Conservation (phyloP, 2,888 invertebrate genomes). For the Agelastica alni region DNA sequence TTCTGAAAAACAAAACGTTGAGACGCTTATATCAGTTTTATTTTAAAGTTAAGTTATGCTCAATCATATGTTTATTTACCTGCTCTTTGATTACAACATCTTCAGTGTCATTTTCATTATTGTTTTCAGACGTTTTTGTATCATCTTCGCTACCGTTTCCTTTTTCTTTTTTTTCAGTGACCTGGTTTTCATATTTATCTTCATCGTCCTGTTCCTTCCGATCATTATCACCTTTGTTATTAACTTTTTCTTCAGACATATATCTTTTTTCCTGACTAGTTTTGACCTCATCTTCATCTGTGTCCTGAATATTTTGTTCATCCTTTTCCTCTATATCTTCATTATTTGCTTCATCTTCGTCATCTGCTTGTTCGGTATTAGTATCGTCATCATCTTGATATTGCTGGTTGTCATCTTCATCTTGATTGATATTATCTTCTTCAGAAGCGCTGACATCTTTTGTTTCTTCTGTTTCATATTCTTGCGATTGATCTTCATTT, state of each 20-base stretch:
- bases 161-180: slow-evolving; percentile 34
- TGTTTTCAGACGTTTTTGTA: slow-evolving; percentile 22
- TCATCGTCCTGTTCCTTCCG: slow-evolving; percentile 45
- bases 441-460: slow-evolving; percentile 61
- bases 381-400: slow-evolving; percentile 32
- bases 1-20: slow-evolving; percentile 16
- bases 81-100: slow-evolving; percentile 35
- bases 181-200: slow-evolving; percentile 37
- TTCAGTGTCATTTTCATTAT: slow-evolving; percentile 36
- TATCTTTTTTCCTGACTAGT: slow-evolving; percentile 7
- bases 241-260: slow-evolving; percentile 9
- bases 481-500: slow-evolving; percentile 53
- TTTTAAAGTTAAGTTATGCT: not conserved
- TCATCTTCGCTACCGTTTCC: slow-evolving; percentile 26
- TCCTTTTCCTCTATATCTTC: slow-evolving; percentile 40
- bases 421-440: slow-evolving; percentile 56
- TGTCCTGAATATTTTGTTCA: slow-evolving; percentile 48
- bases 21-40: not conserved
- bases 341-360: slow-evolving; percentile 4
- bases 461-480: no score
- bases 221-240: slow-evolving; percentile 14
- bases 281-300: slow-evolving; percentile 42
- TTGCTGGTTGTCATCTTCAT: slow-evolving; percentile 45
- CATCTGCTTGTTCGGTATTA: slow-evolving; percentile 21
- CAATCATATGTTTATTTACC: slow-evolving; percentile 6